Conservation (phyloP, 2,888 invertebrate species). For the Lasioglossum calceatum region DNA sequence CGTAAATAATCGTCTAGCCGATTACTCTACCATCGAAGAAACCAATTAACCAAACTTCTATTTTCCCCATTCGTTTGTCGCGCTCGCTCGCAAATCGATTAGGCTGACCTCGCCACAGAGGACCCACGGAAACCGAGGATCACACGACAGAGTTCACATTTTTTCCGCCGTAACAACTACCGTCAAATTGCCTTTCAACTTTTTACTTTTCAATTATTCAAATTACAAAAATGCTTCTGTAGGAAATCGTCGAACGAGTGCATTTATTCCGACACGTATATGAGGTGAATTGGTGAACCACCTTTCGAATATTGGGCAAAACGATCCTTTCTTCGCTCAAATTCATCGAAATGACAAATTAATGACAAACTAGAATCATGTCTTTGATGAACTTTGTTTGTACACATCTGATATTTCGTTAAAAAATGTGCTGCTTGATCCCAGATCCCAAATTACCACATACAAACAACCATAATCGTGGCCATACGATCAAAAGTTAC, state of each 20-base stretch:
- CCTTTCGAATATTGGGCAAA: not conserved
- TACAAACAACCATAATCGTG: not conserved
- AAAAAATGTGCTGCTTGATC: not conserved
- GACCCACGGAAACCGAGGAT: not conserved
- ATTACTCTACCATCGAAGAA: slow-evolving; percentile 38
- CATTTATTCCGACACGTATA: not conserved
- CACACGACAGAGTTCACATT: not conserved
- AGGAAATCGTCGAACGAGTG: not conserved
- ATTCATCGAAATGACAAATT: not conserved
- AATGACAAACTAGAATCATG: not conserved
- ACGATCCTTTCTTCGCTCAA: not conserved
- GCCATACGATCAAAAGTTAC: not conserved
- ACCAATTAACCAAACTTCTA: slow-evolving; percentile 47
- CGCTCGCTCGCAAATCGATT: not conserved
- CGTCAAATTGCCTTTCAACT: not conserved
- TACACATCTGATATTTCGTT: not conserved
- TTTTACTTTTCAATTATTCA: not conserved
- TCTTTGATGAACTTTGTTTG: not conserved
- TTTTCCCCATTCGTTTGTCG: slow-evolving; percentile 26
- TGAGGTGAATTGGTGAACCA: not conserved
- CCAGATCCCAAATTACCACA: not conserved
- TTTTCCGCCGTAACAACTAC: not conserved
- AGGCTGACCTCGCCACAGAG: not conserved
- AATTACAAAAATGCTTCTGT: not conserved
- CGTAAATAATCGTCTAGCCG: slow-evolving; percentile 34